Conservation (phyloP, 2,888 invertebrate species). For the Brachyopa scutellaris region DNA sequence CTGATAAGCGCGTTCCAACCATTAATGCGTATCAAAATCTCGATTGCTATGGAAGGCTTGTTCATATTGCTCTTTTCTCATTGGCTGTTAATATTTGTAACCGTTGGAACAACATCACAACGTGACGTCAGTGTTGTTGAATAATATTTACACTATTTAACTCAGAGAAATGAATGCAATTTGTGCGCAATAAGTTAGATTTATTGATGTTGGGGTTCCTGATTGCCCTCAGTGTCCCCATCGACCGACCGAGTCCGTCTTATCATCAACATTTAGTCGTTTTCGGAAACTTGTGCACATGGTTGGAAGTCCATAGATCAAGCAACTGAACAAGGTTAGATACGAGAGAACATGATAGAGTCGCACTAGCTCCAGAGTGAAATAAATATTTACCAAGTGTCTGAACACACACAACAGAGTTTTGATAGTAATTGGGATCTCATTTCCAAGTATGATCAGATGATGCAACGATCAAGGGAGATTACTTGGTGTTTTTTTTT, state of each 20-base stretch:
- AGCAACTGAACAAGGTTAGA: constrained; percentile 47
- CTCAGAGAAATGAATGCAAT: constrained; percentile 1
- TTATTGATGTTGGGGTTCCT: constrained; percentile 32
- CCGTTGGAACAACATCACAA: constrained; percentile 9
- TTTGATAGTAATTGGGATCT: not conserved
- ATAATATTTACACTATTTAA: constrained; percentile 31
- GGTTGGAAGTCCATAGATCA: constrained; percentile 55
- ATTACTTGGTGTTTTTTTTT: not conserved
- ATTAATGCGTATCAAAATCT: constrained; percentile 17
- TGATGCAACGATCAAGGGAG: constrained; percentile 18
- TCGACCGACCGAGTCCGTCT: not conserved
- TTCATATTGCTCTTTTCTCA: constrained; percentile 30
- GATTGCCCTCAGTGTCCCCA: constrained; percentile 21
- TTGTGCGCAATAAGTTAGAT: constrained; percentile 33
- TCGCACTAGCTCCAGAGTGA: not conserved
- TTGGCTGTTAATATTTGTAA: constrained; percentile 50
- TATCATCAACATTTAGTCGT: too few species aligned
- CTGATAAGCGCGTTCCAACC: constrained; percentile 14
- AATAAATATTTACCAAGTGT: constrained; percentile 33
- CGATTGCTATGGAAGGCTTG: constrained; percentile 34
- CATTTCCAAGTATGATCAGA: not conserved
- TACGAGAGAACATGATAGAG: constrained; percentile 12
- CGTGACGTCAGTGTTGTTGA: constrained; percentile 50
- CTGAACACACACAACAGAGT: not conserved
- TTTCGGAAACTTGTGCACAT: constrained; percentile 17